phyloP scores from a whole-genome alignment of 2,888 invertebrate genomes.

The Aradus depressus region DNA sequence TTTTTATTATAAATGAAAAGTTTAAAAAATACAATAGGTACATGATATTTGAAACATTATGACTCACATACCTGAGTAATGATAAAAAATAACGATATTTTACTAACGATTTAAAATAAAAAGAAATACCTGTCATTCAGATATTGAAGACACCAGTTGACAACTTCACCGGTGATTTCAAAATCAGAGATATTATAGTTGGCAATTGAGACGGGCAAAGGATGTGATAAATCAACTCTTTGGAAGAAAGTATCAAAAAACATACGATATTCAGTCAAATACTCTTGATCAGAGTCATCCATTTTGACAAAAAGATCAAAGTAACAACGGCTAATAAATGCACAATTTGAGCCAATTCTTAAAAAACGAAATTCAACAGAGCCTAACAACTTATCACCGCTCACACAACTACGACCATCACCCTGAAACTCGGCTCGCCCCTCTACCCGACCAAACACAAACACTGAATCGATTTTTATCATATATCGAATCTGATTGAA shows the following conservation, averaged over 20 bases:
- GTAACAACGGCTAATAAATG: no score
- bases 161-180: slow-evolving; percentile 61
- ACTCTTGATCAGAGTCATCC: slow-evolving; percentile 46
- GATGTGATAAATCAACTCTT: slow-evolving; percentile 57
- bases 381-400: slow-evolving; percentile 11
- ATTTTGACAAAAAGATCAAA: slow-evolving; percentile 16
- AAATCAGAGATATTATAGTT: slow-evolving; percentile 54
- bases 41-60: no score
- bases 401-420: slow-evolving; percentile 13
- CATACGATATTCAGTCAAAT: slow-evolving; percentile 54
- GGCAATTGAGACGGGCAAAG: slow-evolving; percentile 59
- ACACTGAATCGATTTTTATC: no score
- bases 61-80: no score
- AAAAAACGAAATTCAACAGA: no score
- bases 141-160: slow-evolving; percentile 66
- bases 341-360: no score
- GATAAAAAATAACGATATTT: no score
- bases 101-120: not conserved
- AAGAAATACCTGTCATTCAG: slow-evolving; percentile 60
- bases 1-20: no score
- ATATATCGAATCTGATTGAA: no score
- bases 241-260: slow-evolving; percentile 62
- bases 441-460: no score
- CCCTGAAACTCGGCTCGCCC: no score
- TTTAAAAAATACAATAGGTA: no score